These are phyloP conservation scores for Microdon myrmicae DNA, from an alignment of 2,888 invertebrate species.

Conservation along the genomic window DNA sequence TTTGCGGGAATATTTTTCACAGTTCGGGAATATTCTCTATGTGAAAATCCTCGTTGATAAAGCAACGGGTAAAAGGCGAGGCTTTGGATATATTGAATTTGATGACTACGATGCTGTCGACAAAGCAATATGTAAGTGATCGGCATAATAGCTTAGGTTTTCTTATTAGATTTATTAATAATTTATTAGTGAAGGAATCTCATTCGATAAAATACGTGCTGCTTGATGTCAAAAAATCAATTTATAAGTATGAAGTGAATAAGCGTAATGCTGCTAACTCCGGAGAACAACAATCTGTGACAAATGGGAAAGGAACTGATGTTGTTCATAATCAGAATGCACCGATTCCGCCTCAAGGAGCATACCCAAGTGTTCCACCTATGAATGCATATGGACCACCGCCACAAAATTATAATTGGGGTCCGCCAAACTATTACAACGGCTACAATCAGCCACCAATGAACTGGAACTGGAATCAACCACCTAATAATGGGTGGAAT, in stretches of 20 bases:
- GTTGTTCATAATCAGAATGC: slow-evolving; percentile 16
- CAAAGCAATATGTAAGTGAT: slow-evolving; percentile 60
- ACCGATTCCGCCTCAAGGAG: slow-evolving; percentile 29
- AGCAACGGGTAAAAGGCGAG: slow-evolving; percentile 62
- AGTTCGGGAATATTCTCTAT: slow-evolving; percentile 59
- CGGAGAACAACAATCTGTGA: slow-evolving; percentile 45
- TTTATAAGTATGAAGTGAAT: slow-evolving; percentile 58
- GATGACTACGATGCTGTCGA: slow-evolving; percentile 60
- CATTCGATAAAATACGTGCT: slow-evolving; percentile 59
- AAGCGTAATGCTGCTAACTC: too few species aligned
- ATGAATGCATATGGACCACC: slow-evolving; percentile 52
- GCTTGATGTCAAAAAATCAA: slow-evolving; percentile 62
- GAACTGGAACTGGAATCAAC: too few species aligned
- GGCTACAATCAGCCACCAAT: slow-evolving; percentile 56
- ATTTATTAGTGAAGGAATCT: slow-evolving; percentile 57
- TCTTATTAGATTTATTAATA: neutral
- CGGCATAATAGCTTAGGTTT: neutral
- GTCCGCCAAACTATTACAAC: slow-evolving; percentile 57
- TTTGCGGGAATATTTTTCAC: slow-evolving; percentile 60
- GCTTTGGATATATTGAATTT: slow-evolving; percentile 63
- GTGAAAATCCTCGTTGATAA: slow-evolving; percentile 62
- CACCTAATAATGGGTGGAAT: too few species aligned
- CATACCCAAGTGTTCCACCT: slow-evolving; percentile 55
- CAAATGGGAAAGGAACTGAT: slow-evolving; percentile 11
- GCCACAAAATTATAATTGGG: slow-evolving; percentile 56